Evolutionary conservation across 2,888 invertebrate species (phyloP).

Genomic region (Athrips mouffetella): DNA sequence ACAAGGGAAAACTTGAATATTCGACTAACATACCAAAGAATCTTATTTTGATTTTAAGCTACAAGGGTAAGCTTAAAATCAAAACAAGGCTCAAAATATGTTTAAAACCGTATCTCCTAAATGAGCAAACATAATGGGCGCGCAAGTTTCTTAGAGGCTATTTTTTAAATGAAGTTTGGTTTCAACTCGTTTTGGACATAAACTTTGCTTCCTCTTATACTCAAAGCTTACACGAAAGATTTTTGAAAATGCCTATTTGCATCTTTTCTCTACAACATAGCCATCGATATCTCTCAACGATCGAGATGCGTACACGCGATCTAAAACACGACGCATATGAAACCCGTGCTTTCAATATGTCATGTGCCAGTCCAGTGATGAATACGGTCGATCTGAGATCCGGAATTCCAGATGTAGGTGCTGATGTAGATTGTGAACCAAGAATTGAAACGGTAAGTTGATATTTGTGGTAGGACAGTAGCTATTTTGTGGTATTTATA

Average conservation of each 20-base stretch:
- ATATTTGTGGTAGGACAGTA: background rate
- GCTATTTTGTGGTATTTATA: background rate
- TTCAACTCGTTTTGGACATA: no score
- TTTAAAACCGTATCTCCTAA: no score
- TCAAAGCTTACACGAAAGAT: background rate
- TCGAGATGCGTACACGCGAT: constrained; percentile 41
- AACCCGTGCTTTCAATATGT: constrained; percentile 52
- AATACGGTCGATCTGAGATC: constrained; percentile 29
- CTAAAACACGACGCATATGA: constrained; percentile 51
- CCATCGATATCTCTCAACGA: constrained; percentile 26
- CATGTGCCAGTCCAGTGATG: constrained; percentile 47
- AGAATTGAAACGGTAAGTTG: background rate
- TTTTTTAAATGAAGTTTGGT: no score
- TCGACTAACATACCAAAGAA: no score
- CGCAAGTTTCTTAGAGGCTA: no score
- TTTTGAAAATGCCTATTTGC: background rate
- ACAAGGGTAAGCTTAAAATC: no score
- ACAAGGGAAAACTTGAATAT: no score
- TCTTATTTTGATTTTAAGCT: no score
- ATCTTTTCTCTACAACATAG: background rate
- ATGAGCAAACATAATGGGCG: no score
- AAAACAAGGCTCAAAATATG: no score
- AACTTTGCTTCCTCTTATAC: no score
- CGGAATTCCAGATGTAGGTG: background rate
- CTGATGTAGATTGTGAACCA: background rate